These are phyloP conservation scores for Bombus impatiens DNA, from an alignment of 1,140 invertebrate genomes.

Conservation along the genomic window DNA sequence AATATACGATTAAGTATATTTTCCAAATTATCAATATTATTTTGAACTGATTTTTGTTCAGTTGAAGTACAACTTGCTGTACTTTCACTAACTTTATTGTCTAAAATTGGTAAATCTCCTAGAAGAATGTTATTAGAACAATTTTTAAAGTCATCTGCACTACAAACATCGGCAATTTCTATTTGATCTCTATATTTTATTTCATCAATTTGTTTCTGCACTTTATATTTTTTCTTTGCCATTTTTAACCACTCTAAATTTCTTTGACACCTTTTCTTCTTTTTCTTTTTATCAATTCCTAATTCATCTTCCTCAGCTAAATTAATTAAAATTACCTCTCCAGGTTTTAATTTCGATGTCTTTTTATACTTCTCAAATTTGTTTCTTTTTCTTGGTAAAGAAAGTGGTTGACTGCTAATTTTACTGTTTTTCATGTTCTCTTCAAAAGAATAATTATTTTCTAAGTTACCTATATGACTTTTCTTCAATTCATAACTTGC, in stretches of 20 bases:
- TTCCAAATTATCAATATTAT: slow-evolving; percentile 40
- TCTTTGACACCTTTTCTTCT: slow-evolving; percentile 48
- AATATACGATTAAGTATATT: slow-evolving; percentile 10
- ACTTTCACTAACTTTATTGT: slow-evolving; percentile 59
- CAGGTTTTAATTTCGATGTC: slow-evolving; percentile 55
- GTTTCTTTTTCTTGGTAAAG: slow-evolving; percentile 5
- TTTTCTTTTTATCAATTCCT: slow-evolving; percentile 50
- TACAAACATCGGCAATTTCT: slow-evolving; percentile 67
- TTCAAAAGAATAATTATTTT: slow-evolving; percentile 1
- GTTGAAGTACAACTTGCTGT: slow-evolving; percentile 30
- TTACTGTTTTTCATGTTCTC: slow-evolving; percentile 19
- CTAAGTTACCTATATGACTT: not conserved
- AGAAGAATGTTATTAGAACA: slow-evolving; percentile 7
- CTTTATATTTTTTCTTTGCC: slow-evolving; percentile 47
- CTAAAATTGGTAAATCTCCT: slow-evolving; percentile 39
- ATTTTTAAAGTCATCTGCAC: slow-evolving; percentile 60
- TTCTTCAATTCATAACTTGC: slow-evolving; percentile 27
- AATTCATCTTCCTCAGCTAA: slow-evolving; percentile 70
- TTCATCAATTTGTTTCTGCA: slow-evolving; percentile 51
- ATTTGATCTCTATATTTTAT: slow-evolving; percentile 53
- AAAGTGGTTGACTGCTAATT: slow-evolving; percentile 14
- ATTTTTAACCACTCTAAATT: slow-evolving; percentile 65
- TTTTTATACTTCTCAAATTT: slow-evolving; percentile 49
- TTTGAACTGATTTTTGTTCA: slow-evolving; percentile 28
- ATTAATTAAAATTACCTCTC: slow-evolving; percentile 72